These are phyloP conservation scores for Ophion slaviceki DNA, from an alignment of 2,888 invertebrate genomes.

Conservation along the genomic window DNA sequence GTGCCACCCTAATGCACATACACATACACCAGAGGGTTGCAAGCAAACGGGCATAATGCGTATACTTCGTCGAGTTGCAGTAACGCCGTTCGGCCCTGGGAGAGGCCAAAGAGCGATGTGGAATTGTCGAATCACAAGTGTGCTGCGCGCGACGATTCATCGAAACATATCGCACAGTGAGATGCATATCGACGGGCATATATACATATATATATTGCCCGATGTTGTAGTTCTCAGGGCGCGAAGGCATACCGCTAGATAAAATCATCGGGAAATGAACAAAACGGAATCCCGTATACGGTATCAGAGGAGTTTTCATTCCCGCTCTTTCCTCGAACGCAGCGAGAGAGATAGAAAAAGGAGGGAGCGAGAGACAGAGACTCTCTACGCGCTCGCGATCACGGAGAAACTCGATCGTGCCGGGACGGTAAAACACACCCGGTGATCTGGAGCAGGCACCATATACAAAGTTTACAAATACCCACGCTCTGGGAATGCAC, in stretches of 20 bases:
- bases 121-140: constrained; percentile 53
- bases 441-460: constrained; percentile 7
- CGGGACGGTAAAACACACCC: constrained; percentile 47
- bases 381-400: constrained; percentile 28
- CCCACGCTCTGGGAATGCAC: neutral
- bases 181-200: constrained; percentile 47
- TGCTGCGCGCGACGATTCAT: constrained; percentile 40
- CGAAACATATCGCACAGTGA: constrained; percentile 33
- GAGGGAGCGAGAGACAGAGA: neutral
- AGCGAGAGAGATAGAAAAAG: no score
- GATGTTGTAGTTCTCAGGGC: constrained; percentile 52
- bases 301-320: constrained; percentile 58
- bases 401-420: constrained; percentile 59
- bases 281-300: constrained; percentile 53
- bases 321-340: constrained; percentile 35
- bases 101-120: constrained; percentile 61
- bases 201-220: constrained; percentile 17
- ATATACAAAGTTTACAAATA: neutral
- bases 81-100: neutral
- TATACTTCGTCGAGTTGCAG: neutral
- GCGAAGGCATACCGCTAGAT: constrained; percentile 60
- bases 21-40: neutral
- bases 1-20: no score
- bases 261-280: constrained; percentile 58
- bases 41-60: neutral